phyloP scores from a whole-genome alignment of 2,113 vertebrate genomes.

The Urocitellus parryii region DNA sequence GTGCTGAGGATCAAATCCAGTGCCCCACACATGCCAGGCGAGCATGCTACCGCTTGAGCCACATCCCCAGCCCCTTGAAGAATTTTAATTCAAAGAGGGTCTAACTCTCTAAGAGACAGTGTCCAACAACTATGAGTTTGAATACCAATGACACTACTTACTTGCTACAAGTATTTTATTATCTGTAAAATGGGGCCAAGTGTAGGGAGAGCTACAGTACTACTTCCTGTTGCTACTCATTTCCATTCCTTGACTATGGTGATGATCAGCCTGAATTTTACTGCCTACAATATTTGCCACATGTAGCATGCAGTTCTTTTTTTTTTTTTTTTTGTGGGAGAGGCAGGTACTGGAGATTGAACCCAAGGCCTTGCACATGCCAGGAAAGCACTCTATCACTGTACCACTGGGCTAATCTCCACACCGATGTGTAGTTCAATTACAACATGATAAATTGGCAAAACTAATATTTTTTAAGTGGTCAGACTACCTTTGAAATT shows the following conservation, averaged over 20 bases:
- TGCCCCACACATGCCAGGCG: too few relatives aligned
- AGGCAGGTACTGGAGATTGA: too few relatives aligned
- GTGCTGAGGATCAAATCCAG: too few relatives aligned
- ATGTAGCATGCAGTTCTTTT: neutral
- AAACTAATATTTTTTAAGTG: constrained; percentile 45
- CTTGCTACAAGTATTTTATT: constrained; percentile 2
- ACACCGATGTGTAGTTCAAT: neutral
- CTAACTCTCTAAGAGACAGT: neutral
- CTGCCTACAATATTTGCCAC: neutral
- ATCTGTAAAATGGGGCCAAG: neutral
- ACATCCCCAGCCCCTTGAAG: neutral
- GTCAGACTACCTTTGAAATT: constrained; percentile 35
- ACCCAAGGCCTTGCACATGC: too few relatives aligned
- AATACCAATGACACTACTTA: neutral
- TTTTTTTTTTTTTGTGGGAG: too few relatives aligned
- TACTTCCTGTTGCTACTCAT: neutral
- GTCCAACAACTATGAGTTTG: constrained; percentile 10
- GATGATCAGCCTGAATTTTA: neutral
- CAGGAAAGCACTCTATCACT: too few relatives aligned
- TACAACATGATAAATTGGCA: neutral
- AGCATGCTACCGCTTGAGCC: too few relatives aligned
- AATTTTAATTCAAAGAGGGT: constrained; percentile 42
- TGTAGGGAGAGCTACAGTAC: neutral
- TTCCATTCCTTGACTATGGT: neutral
- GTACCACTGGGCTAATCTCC: too few relatives aligned